Conservation (phyloP, 2,797 vertebrate species). For the Rhynchotus rufescens region DNA sequence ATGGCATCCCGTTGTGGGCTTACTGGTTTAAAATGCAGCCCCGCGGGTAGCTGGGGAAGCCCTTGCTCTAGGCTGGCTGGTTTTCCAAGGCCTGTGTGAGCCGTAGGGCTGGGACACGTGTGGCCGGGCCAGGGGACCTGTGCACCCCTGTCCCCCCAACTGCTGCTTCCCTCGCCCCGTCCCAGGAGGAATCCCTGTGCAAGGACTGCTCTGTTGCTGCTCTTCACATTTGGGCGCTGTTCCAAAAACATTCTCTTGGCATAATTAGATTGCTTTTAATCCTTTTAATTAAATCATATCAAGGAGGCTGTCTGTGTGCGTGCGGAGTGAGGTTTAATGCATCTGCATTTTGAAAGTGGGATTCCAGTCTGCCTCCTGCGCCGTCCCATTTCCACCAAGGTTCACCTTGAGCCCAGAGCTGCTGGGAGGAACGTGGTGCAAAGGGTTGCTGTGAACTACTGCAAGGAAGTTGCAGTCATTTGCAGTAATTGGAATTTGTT, state of each 20-base stretch:
- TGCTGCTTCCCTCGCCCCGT: rapidly evolving
- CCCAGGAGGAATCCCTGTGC: neutral
- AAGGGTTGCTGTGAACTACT: neutral
- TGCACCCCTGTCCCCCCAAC: too few relatives aligned
- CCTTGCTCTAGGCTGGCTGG: neutral
- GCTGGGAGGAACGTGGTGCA: neutral
- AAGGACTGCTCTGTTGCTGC: neutral
- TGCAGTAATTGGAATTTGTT: neutral
- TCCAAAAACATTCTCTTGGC: constrained; percentile 22
- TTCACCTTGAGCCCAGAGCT: neutral
- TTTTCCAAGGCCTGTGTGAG: neutral
- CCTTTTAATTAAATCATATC: constrained; percentile 26
- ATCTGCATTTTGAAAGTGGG: neutral
- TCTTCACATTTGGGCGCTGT: neutral
- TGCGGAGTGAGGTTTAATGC: neutral
- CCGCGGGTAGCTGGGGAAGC: neutral
- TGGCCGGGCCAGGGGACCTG: too few relatives aligned
- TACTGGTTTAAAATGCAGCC: neutral
- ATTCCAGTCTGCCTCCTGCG: neutral
- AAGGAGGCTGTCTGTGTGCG: neutral
- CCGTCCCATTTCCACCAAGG: neutral
- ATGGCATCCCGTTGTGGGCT: too few relatives aligned
- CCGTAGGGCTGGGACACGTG: too few relatives aligned
- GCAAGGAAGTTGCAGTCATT: neutral
- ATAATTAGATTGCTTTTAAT: constrained; percentile 51